Evolutionary conservation across 2,888 invertebrate species (phyloP), one percentile per base, ranked within the genome.

Genomic region (Sinhomidia bicolor): DNA sequence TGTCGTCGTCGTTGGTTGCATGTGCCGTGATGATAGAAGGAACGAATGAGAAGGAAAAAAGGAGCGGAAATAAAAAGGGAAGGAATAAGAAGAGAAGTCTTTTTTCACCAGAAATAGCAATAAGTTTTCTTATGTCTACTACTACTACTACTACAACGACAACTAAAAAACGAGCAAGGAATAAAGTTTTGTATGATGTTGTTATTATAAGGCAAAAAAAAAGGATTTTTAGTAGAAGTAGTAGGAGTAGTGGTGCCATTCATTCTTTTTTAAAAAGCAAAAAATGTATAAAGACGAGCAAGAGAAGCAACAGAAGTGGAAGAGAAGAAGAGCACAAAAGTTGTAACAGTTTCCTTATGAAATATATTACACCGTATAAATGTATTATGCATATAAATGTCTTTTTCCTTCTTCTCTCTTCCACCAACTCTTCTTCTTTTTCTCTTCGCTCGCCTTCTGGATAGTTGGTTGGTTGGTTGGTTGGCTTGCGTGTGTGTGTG

Each of bases 311-410:
- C 71, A 83, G 83, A 47, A 65, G 85, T 51, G 29, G 76, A 83
- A 74, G 57, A 83, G 83, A 47, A 65, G 85, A 65, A 44, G 76
- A 74, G 47, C 44, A 88, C n/a, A n/a, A n/a, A n/a, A 83, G 54
- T 36, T 88, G 88, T 88, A 76, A 83, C 88, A 88, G 88, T 78
- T 88, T 88, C 84, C 83, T 83, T 71, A 84, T 83, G 79, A 84
- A 88, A 83, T 88, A 79, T 79, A 88, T 68, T 36, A 80, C 60
- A 36, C 54, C 5, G 32, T 57, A 57, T 51, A 71, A 82, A 68
- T 47, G 17, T 83, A 36, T 68, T 68, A 20, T 82, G 81, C 23
- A 62, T 81, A 44, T 79, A 79, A 79, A 78, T 81, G 26, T 74
- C 20, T 36, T 41, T 71, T 71, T 57, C 10, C 82, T 78, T 68